Percentiles rank a stretch among this genome's conserved stretches.
Conservation (phyloP, 2,113 vertebrate genomes). For the Corynorhinus townsendii region DNA sequence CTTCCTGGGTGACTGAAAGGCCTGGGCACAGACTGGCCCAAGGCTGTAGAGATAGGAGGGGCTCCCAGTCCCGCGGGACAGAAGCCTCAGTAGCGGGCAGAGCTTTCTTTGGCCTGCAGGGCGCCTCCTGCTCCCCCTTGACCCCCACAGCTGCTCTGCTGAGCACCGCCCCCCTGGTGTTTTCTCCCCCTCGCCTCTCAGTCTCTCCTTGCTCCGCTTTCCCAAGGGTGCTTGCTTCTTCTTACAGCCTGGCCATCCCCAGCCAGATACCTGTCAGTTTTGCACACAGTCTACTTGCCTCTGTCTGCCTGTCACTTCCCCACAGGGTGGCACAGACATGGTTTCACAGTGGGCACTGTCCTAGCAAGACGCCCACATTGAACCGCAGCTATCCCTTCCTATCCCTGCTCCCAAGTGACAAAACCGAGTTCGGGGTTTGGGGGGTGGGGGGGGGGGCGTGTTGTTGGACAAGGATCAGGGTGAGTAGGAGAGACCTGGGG, state of each 20-base stretch:
- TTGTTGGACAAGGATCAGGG: background rate
- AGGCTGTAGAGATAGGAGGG: background rate
- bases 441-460: fast-evolving
- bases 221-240: background rate
- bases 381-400: background rate
- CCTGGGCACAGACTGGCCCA: background rate
- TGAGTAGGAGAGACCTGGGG: background rate
- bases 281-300: background rate
- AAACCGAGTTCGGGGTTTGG: background rate
- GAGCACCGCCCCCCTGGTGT: background rate
- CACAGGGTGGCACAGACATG: no score
- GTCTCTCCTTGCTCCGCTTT: background rate
- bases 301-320: background rate
- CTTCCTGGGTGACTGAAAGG: background rate
- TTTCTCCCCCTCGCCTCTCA: background rate
- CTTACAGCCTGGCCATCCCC: background rate
- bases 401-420: background rate
- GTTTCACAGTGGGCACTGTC: background rate
- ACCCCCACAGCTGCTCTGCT: background rate
- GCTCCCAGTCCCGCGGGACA: background rate
- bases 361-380: fast-evolving
- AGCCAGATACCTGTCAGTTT: background rate
- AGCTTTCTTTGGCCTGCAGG: background rate
- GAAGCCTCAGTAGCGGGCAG: background rate
- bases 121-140: no score